A percentile compares a stretch with the other conserved stretches of the same genome.
These are phyloP conservation scores for Clepsis dumicolana DNA, from an alignment of 2,888 invertebrate species.

Conservation along the genomic window DNA sequence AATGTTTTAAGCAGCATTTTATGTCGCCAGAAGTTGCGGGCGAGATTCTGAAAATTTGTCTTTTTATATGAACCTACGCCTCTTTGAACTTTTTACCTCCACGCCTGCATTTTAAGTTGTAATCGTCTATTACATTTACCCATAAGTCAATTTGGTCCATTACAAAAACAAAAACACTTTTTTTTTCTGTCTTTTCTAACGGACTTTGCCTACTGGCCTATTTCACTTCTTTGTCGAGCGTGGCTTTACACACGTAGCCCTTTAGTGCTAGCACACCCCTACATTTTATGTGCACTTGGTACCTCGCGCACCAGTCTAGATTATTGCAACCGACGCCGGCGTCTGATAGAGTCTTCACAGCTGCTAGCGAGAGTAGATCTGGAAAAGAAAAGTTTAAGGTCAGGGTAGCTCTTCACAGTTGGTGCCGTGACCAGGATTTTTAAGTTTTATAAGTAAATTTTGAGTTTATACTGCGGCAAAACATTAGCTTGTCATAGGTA, in stretches of 20 bases:
- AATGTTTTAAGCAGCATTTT: too few relatives aligned
- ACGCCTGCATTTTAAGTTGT: neutral
- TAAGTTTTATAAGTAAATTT: neutral
- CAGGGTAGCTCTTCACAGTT: neutral
- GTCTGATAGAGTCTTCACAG: constrained; percentile 85
- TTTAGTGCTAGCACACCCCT: constrained; percentile 96
- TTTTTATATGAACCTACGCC: neutral
- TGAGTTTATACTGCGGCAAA: too few relatives aligned
- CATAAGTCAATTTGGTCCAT: neutral
- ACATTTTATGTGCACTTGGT: constrained; percentile 95
- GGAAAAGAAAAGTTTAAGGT: constrained; percentile 45
- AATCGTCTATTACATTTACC: constrained; percentile 1
- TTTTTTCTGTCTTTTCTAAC: neutral
- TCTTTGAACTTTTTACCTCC: neutral
- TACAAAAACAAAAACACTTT: too few relatives aligned
- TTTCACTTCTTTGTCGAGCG: constrained; percentile 57
- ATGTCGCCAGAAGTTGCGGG: too few relatives aligned
- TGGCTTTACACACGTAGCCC: constrained; percentile 91
- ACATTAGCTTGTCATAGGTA: too few relatives aligned
- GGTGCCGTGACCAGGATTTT: constrained; percentile 11
- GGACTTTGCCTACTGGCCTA: constrained; percentile 1
- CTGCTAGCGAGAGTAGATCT: constrained; percentile 81
- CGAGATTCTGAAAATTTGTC: too few relatives aligned
- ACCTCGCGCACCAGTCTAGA: constrained; percentile 93
- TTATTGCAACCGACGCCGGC: constrained; percentile 72